Evolutionary conservation across 2,113 vertebrate species (phyloP).

Genomic region (Cyanoramphus novaezelandiae): DNA sequence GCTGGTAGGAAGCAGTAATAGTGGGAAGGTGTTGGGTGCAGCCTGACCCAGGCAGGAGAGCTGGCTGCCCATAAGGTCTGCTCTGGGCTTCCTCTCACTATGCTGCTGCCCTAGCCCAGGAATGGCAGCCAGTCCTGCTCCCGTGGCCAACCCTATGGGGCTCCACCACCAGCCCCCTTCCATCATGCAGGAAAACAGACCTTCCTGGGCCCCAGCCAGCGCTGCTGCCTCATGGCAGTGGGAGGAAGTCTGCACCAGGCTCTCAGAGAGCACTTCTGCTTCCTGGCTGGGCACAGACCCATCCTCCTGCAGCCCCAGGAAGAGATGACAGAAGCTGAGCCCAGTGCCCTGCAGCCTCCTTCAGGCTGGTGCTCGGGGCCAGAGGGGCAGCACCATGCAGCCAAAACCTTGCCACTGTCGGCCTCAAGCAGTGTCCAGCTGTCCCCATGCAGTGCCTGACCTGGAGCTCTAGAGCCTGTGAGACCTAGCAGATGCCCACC

Average conservation of each 20-base stretch:
- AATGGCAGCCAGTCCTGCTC: accelerated
- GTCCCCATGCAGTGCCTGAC: neutral
- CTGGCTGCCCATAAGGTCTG: neutral
- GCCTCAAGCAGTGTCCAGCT: neutral
- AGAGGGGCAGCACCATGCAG: neutral
- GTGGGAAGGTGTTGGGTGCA: neutral
- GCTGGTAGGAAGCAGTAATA: accelerated
- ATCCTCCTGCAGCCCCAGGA: neutral
- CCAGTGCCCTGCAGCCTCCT: neutral
- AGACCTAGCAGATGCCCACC: neutral
- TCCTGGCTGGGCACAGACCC: neutral
- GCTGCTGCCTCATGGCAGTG: accelerated
- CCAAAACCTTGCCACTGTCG: neutral
- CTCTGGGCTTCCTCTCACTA: accelerated
- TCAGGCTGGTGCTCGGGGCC: accelerated
- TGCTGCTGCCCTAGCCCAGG: accelerated
- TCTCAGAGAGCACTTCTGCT: neutral
- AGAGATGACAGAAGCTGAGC: neutral
- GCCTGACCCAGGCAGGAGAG: neutral
- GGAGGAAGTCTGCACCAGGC: neutral
- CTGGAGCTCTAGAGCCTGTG: neutral
- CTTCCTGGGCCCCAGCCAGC: accelerated
- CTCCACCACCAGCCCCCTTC: neutral
- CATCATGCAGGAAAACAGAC: neutral
- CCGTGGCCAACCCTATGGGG: accelerated